Percentiles rank a stretch among this genome's conserved stretches.
These are phyloP conservation scores for Leptoclinus maculatus DNA, from an alignment of 2,797 vertebrate genomes.

Conservation along the genomic window DNA sequence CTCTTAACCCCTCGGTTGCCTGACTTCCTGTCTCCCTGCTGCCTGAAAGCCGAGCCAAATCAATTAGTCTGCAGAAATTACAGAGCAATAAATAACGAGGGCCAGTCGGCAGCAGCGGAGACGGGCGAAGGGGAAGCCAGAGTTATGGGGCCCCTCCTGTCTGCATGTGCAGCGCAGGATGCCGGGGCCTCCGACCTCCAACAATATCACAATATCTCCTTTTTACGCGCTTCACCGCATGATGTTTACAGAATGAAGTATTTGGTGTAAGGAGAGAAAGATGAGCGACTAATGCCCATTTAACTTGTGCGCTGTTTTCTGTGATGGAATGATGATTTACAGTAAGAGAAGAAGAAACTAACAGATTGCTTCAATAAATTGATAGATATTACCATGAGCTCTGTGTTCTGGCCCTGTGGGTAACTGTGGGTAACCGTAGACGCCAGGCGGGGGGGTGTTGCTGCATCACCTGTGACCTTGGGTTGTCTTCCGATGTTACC, in stretches of 20 bases:
- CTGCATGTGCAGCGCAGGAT: slow-evolving; percentile 60
- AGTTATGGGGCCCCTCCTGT: slow-evolving; percentile 73
- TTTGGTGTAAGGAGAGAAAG: slow-evolving; percentile 19
- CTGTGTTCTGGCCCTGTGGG: slow-evolving; percentile 10
- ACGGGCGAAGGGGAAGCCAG: slow-evolving; percentile 46
- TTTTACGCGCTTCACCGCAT: slow-evolving; percentile 33
- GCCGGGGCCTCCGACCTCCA: slow-evolving; percentile 42
- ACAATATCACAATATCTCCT: slow-evolving; percentile 50
- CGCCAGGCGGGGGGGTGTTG: slow-evolving; percentile 1
- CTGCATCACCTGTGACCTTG: slow-evolving; percentile 33
- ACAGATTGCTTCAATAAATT: not conserved
- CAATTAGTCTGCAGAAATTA: slow-evolving; percentile 82
- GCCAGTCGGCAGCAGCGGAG: slow-evolving; percentile 61
- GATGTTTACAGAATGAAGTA: slow-evolving; percentile 24
- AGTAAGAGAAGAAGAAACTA: not conserved
- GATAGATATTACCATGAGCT: not conserved
- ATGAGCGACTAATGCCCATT: not conserved
- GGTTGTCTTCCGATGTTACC: slow-evolving; percentile 46
- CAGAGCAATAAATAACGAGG: slow-evolving; percentile 84
- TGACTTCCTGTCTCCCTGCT: slow-evolving; percentile 71
- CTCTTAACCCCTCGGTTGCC: slow-evolving; percentile 58
- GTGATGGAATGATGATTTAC: not conserved
- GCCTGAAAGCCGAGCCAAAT: slow-evolving; percentile 83
- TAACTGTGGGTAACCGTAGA: slow-evolving; percentile 43
- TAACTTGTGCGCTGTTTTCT: not conserved